Base-by-base conservation (phyloP, 1,140 invertebrate genomes). In the Drosophila sucinea region DNA sequence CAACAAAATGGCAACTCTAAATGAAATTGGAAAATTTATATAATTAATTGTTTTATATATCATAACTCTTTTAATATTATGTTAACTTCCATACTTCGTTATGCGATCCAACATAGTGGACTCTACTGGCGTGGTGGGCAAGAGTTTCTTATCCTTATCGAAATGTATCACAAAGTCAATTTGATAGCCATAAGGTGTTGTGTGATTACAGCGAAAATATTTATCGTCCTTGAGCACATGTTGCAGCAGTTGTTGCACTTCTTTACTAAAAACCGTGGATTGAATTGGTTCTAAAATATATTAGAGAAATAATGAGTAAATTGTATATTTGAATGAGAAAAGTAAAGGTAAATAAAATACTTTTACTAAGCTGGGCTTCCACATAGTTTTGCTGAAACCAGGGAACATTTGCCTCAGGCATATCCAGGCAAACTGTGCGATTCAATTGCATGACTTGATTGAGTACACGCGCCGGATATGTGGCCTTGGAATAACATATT, bases 371-470 rank as follows among this genome's bases (percentile, higher is more conserved):
- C 71, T 92, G 91, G 4, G 91, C 93, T 82, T 95, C 91, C 38
- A 94, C 92, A 70, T 94, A 95, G 72, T 94, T 94, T 70, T 94
- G 93, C 89, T 95, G 94, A 79, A 95, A 95, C 94, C 94, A 95
- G 2, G 94, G 94, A 32, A 95, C 92, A 77, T 94, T 93, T 23
- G 92, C 89, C 81, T 95, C 93, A 0, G 94, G 94, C 77, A 94
- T 92, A 85, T 95, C 94, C 23, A 95, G 83, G 70, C 94, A 95
- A 7, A 95, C 94, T 4, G 94, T 93, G 62, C 94, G 91, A 90
- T 95, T 95, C 17, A 95, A 76, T 61, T 94, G 92, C 94, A 95
- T 95, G 11, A 95, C 92, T 38, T 81, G 78, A 56, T 93, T 85
- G 17, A 94, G 91, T 1, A 95, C 92, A 67, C 92, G 87, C 11